Conservation (phyloP, 2,888 invertebrate genomes). For the Eubasilissa splendida region DNA sequence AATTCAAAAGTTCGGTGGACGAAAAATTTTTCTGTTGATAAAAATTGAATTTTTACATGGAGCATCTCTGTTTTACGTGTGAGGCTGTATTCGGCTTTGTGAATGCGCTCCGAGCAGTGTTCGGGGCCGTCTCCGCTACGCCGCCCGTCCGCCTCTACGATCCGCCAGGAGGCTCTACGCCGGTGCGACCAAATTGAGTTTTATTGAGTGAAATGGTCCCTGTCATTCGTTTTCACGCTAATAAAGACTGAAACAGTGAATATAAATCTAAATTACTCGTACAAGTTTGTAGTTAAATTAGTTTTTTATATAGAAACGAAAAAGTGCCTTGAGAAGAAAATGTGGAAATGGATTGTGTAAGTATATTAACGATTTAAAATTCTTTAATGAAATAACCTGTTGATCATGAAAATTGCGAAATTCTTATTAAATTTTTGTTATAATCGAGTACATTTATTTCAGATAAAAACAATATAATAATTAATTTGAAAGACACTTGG, state of each 20-base stretch:
- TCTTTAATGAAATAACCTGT: not conserved
- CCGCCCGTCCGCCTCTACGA: conserved; percentile 47
- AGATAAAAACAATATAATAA: too few relatives aligned
- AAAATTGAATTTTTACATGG: conserved; percentile 33
- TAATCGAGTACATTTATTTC: too few relatives aligned
- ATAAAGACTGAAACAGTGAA: conserved; percentile 44
- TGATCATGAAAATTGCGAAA: too few relatives aligned
- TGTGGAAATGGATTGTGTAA: conserved; percentile 57
- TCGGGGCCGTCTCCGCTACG: conserved; percentile 48
- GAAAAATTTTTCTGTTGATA: not conserved
- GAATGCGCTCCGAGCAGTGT: conserved; percentile 51
- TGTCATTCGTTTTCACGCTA: conserved; percentile 13
- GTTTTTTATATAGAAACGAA: conserved; percentile 23
- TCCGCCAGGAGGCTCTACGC: conserved; percentile 37
- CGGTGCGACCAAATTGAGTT: conserved; percentile 53
- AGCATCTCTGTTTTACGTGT: conserved; percentile 48
- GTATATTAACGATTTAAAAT: conserved; percentile 35
- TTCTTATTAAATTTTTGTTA: too few relatives aligned
- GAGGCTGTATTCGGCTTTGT: conserved; percentile 41
- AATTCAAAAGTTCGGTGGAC: not conserved
- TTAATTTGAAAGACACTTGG: too few relatives aligned
- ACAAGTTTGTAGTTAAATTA: conserved; percentile 2
- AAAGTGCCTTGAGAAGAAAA: conserved; percentile 47
- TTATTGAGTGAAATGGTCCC: conserved; percentile 53
- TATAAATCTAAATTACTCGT: conserved; percentile 25